Evolutionary conservation across 2,113 vertebrate species (phyloP).

Genomic region (Gallinago media): DNA sequence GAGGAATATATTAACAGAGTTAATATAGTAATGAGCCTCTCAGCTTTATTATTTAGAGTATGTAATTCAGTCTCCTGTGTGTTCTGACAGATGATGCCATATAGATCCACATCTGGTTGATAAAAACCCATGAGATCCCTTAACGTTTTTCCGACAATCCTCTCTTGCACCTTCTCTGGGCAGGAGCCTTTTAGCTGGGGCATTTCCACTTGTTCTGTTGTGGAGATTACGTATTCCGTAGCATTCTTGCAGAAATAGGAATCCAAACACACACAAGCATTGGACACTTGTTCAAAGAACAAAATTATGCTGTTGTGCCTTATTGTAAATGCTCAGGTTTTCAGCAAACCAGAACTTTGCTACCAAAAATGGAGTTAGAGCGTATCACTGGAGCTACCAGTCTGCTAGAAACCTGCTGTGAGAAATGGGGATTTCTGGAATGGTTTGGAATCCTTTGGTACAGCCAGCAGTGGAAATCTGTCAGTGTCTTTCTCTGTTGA

Average conservation of each 20-base stretch:
- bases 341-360: not conserved
- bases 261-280: not conserved
- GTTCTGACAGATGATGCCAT: not conserved
- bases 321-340: not conserved
- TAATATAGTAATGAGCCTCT: not conserved
- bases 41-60: not conserved
- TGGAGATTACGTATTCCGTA: not conserved
- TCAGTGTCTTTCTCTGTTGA: not conserved
- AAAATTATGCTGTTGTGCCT: not conserved
- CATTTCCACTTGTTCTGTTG: not conserved
- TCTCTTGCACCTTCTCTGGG: not conserved
- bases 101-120: not conserved
- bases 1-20: not conserved
- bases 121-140: not conserved
- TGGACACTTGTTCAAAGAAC: not conserved
- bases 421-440: not conserved
- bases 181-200: not conserved
- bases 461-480: not conserved
- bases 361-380: not conserved
- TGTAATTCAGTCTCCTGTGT: not conserved
- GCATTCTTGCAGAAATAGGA: not conserved
- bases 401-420: not conserved
- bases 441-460: not conserved
- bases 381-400: not conserved
- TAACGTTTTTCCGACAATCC: not conserved